phyloP scores from a whole-genome alignment of 2,888 invertebrate genomes.

The Clistopyga incitator region DNA sequence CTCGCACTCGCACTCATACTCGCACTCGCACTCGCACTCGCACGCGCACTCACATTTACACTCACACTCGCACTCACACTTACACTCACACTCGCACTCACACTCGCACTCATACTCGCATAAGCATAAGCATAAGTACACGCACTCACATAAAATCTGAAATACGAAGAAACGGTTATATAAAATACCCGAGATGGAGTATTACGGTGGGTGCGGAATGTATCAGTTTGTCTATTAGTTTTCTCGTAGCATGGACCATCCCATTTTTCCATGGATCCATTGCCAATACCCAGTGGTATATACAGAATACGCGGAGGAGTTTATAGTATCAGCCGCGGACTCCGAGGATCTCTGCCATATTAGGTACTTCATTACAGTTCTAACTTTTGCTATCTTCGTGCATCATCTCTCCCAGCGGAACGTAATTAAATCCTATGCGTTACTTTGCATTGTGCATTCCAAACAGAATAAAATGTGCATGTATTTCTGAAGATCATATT shows the following conservation, averaged over 20 bases:
- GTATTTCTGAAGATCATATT: no score
- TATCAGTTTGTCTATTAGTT: constrained; percentile 45
- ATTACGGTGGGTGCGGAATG: constrained; percentile 35
- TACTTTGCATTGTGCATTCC: constrained; percentile 28
- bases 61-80: no score
- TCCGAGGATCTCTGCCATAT: constrained; percentile 54
- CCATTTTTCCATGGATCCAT: constrained; percentile 59
- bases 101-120: no score
- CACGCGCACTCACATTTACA: no score
- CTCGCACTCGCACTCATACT: no score
- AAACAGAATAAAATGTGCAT: neutral
- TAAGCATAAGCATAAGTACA: no score
- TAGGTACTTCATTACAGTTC: constrained; percentile 62
- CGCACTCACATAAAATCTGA: neutral
- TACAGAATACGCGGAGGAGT: constrained; percentile 30
- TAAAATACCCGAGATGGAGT: constrained; percentile 42
- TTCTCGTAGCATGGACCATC: constrained; percentile 44
- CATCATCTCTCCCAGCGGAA: constrained; percentile 56
- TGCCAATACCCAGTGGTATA: constrained; percentile 39
- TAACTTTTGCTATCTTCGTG: constrained; percentile 59
- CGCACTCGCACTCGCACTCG: no score
- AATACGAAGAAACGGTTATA: constrained; percentile 28
- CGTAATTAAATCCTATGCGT: constrained; percentile 60
- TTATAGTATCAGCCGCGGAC: constrained; percentile 42
- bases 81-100: no score